Evolutionary conservation across 2,113 vertebrate genomes (phyloP), one percentile per base, ranked within the genome.

Genomic region (Cynoglossus semilaevis): DNA sequence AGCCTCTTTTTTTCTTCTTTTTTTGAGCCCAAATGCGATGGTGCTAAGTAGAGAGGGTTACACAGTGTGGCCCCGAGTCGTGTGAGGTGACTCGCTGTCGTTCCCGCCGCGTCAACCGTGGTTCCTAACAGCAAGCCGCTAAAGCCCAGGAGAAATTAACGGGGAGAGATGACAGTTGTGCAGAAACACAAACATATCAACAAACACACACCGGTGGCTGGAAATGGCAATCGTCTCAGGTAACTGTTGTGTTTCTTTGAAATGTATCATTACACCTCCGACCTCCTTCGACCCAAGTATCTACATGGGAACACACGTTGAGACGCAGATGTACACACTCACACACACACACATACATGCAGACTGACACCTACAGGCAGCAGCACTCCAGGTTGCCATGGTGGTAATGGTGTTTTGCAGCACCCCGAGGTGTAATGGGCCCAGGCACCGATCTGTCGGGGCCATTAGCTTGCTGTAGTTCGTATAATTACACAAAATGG

Each of bases 401-500:
- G 58, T 82, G 65, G 77, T 84, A 84, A 88, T 84, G 77, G 84
- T 80, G 80, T 87, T 84, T 66, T 80, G 72, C 63, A 80, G 79
- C 81, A 81, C 72, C 86, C 80, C 49, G 66, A 75, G 77, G 81
- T 80, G 76, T 81, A 87, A 88, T 88, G 76, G 76, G 76, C 79
- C 74, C n/a, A 65, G 77, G 63, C 81, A 59, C 70, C 52, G 75
- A 79, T 81, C 79, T 76, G 81, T 79, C 66, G 59, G 77, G 77
- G 74, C 83, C 80, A 87, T 88, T 88, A 87, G 85, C 77, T 76
- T 75, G 73, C 81, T 84, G 72, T 77, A 81, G 83, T 79, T 85
- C 44, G 67, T 87, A 83, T 87, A 88, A 87, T 88, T 87, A 84
- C 76, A 87, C 78, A 76, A 84, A 87, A 88, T 85, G 74, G 83